A percentile compares a stretch with the other conserved stretches of the same genome.
Conservation (phyloP, 2,113 vertebrate species). For the Axis porcinus region DNA sequence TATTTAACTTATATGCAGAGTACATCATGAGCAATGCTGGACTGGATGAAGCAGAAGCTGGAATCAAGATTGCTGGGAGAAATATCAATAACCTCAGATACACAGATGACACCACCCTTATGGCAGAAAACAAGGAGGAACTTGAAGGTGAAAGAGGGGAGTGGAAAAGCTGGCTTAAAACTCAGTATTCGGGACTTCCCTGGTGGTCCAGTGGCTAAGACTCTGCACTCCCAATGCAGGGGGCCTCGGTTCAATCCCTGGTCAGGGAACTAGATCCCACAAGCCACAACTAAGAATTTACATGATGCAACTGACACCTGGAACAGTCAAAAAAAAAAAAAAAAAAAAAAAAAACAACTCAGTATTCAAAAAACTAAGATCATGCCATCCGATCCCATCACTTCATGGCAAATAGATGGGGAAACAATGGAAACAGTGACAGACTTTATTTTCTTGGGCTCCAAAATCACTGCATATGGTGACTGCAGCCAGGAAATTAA, state of each 20-base stretch:
- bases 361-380: not conserved
- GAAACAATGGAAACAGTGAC: not conserved
- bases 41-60: not conserved
- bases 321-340: too few relatives aligned
- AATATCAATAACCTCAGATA: not conserved
- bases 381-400: not conserved
- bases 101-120: not conserved
- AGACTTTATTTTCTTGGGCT: not conserved
- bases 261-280: too few relatives aligned
- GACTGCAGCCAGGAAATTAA: not conserved
- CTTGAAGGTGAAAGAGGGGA: not conserved
- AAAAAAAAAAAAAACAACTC: too few relatives aligned
- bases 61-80: not conserved
- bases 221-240: too few relatives aligned
- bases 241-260: too few relatives aligned
- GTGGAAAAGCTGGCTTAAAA: not conserved
- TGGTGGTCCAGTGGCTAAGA: too few relatives aligned
- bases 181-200: too few relatives aligned
- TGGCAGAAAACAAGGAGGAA: not conserved
- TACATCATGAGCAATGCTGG: not conserved
- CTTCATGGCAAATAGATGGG: not conserved
- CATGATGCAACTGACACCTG: too few relatives aligned
- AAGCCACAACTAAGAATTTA: too few relatives aligned
- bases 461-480: not conserved
- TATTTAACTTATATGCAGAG: not conserved